These are phyloP conservation scores for Pelosia muscerda DNA, from an alignment of 2,888 invertebrate genomes.

Conservation along the genomic window DNA sequence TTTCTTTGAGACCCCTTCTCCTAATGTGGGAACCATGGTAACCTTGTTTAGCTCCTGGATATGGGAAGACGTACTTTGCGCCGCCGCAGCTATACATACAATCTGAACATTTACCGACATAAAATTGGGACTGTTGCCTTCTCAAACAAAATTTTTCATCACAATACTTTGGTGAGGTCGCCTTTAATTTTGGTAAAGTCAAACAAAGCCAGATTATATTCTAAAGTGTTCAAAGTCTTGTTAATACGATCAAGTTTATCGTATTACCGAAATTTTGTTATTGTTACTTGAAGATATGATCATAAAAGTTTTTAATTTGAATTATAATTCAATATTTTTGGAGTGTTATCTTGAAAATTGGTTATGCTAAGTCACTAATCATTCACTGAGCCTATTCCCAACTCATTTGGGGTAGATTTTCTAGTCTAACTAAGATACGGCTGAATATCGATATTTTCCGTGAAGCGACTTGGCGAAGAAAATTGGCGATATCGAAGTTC, in stretches of 20 bases:
- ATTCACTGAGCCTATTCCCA: too few species aligned
- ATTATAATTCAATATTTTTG: neutral
- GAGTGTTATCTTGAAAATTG: too few species aligned
- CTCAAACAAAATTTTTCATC: slow-evolving; percentile 1
- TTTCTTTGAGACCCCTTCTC: too few species aligned
- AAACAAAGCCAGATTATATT: neutral
- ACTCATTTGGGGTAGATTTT: too few species aligned
- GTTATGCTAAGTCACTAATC: too few species aligned
- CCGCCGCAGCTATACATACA: neutral
- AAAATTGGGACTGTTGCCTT: neutral
- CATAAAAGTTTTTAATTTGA: neutral
- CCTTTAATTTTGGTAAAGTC: neutral
- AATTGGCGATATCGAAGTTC: too few species aligned
- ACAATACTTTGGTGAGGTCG: neutral
- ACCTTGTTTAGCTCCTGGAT: too few species aligned
- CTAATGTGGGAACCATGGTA: too few species aligned
- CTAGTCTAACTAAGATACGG: too few species aligned
- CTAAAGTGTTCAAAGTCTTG: neutral
- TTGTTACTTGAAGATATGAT: neutral
- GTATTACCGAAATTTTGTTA: neutral
- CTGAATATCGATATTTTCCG: too few species aligned
- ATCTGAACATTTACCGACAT: neutral
- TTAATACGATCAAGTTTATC: neutral
- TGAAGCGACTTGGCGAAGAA: too few species aligned
- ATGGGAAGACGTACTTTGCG: too few species aligned